Conservation (phyloP, 2,797 vertebrate species). For the Catharus ustulatus region DNA sequence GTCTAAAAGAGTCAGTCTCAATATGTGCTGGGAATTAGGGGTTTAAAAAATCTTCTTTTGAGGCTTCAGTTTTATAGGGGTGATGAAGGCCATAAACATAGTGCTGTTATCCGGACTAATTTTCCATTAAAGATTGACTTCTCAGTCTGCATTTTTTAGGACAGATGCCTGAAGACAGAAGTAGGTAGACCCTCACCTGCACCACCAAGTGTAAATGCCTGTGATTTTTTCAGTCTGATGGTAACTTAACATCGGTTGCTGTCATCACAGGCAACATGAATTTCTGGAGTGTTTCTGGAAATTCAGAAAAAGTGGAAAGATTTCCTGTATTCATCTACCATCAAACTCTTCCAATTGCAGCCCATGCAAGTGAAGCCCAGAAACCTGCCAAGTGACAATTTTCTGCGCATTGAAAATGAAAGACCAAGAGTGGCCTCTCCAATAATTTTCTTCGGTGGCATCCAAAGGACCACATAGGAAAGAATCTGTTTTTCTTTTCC, state of each 20-base stretch:
- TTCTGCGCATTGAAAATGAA: not conserved
- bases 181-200: not conserved
- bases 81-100: not conserved
- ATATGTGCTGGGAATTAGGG: too few relatives aligned
- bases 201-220: not conserved
- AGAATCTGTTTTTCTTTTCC: not conserved
- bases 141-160: not conserved
- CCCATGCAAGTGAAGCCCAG: not conserved
- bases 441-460: not conserved
- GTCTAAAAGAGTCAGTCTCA: not conserved
- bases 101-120: not conserved
- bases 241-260: not conserved
- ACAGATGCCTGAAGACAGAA: not conserved
- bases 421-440: not conserved
- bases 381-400: not conserved
- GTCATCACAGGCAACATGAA: not conserved
- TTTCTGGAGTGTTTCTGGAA: not conserved
- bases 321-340: not conserved
- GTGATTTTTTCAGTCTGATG: not conserved
- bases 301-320: not conserved
- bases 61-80: not conserved
- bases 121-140: not conserved
- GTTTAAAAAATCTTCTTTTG: not conserved
- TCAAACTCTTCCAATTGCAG: not conserved
- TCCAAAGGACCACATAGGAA: not conserved